Evolutionary conservation across 2,113 vertebrate species (phyloP).

Genomic region (Sturnus vulgaris): DNA sequence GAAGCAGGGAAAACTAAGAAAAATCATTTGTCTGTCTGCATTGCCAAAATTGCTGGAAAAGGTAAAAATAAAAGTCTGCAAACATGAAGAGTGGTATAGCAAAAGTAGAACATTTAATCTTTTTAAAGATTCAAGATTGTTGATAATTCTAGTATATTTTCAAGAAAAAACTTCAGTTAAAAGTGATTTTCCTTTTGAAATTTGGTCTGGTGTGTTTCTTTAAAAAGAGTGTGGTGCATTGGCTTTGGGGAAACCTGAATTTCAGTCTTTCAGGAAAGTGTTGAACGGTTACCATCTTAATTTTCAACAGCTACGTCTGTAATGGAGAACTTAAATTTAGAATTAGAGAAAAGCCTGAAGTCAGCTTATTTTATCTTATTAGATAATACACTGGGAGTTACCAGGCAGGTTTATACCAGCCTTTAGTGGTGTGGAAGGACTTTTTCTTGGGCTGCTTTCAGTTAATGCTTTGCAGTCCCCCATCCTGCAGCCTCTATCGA

Average conservation of each 20-base stretch:
- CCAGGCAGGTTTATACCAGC: not conserved
- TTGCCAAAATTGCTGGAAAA: not conserved
- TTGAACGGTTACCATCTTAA: not conserved
- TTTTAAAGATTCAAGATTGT: not conserved
- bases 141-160: not conserved
- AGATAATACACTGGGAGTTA: not conserved
- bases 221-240: not conserved
- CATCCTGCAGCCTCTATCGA: not conserved
- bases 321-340: not conserved
- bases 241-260: not conserved
- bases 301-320: not conserved
- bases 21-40: not conserved
- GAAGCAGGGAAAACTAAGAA: not conserved
- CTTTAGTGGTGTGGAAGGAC: not conserved
- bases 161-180: not conserved
- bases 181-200: not conserved
- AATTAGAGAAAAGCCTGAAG: not conserved
- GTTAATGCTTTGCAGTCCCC: rapidly evolving
- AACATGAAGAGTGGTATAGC: not conserved
- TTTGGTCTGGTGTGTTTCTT: not conserved
- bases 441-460: not conserved
- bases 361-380: not conserved
- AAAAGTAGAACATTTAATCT: not conserved
- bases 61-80: not conserved
- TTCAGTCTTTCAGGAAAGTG: not conserved